A percentile compares a stretch with the other conserved stretches of the same genome.
Conservation (phyloP, 2,888 invertebrate species). For the Clostera curtula region DNA sequence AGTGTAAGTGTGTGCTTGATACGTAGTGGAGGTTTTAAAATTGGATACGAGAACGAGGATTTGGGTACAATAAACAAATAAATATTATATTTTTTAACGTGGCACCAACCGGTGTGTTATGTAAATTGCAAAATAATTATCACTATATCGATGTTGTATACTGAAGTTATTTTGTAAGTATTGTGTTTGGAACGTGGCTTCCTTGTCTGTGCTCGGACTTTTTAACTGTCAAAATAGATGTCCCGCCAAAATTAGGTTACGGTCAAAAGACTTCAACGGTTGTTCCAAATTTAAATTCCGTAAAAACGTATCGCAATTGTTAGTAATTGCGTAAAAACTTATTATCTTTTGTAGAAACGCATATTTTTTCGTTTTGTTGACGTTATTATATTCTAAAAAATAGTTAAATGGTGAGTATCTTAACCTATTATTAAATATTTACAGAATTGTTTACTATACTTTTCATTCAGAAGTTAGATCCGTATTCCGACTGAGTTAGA, state of each 20-base stretch:
- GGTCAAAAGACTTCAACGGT: conserved; percentile 12
- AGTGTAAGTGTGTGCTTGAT: conserved; percentile 42
- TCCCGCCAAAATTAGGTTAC: conserved; percentile 29
- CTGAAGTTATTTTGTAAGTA: conserved; percentile 15
- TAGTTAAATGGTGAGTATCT: no score
- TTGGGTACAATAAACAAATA: conserved; percentile 40
- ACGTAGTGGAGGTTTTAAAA: conserved; percentile 27
- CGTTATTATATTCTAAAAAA: no score
- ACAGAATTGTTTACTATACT: no score
- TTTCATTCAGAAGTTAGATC: no score
- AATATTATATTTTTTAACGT: conserved; percentile 38
- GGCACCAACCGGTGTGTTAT: conserved; percentile 42
- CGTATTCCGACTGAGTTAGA: no score
- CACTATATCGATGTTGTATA: conserved; percentile 28
- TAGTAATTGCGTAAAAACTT: no score
- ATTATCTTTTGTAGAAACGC: no score
- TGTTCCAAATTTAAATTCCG: conserved; percentile 1
- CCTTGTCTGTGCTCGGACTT: conserved; percentile 32
- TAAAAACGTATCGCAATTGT: not conserved
- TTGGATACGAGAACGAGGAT: conserved; percentile 28
- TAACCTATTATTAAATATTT: no score
- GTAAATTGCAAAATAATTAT: conserved; percentile 64
- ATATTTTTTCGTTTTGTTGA: no score
- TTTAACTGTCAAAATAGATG: conserved; percentile 23
- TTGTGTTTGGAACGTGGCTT: conserved; percentile 10